Conservation (phyloP, 2,797 vertebrate species). For the Masticophis lateralis region DNA sequence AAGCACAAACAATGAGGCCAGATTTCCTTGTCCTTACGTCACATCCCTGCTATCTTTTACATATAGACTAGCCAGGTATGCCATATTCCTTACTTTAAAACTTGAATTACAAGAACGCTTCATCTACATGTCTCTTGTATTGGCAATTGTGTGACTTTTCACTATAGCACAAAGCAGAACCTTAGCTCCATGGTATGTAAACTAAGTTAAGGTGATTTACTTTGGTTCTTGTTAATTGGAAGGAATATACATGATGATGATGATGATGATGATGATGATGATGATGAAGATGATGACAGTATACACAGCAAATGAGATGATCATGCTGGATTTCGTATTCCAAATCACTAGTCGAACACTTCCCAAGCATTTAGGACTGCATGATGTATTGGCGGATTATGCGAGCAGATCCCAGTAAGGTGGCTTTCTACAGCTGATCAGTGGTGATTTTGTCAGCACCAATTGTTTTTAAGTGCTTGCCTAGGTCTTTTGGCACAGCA, state of each 20-base stretch:
- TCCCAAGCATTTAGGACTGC: no score
- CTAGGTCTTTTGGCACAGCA: no score
- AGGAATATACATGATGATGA: neutral
- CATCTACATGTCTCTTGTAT: neutral
- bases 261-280: no score
- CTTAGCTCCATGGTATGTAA: neutral
- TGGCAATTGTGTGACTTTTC: neutral
- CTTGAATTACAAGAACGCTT: neutral
- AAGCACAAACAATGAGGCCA: neutral
- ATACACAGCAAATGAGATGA: no score
- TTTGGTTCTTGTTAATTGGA: neutral
- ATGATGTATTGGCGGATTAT: no score
- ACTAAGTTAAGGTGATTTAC: neutral
- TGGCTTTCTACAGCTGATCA: no score
- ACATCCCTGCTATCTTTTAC: neutral
- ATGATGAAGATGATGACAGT: no score
- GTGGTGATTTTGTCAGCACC: no score
- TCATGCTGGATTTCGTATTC: no score
- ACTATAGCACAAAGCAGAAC: neutral
- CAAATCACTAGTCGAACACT: no score
- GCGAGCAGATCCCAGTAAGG: no score
- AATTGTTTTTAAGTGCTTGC: no score
- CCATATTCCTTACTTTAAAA: neutral
- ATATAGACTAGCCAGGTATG: neutral
- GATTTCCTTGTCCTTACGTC: neutral